Evolutionary conservation across 2,113 vertebrate species (phyloP), one percentile per base, ranked within the genome.

Genomic region (Osmerus eperlanus): DNA sequence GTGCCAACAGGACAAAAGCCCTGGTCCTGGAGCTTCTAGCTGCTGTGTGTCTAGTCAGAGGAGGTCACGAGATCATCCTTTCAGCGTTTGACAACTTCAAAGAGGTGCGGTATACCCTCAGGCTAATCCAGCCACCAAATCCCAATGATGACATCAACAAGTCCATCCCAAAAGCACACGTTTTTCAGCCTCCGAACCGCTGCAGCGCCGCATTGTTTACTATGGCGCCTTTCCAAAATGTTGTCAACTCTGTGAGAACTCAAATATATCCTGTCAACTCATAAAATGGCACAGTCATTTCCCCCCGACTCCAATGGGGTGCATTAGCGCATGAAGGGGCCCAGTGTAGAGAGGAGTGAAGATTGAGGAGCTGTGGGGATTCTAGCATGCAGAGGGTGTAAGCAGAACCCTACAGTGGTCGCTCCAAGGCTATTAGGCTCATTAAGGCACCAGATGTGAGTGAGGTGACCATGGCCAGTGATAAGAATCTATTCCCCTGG

Each of bases 61-160:
- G 97, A 1, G 97, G 97, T 62, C 97, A 99, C 0, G 97, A 99
- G 90, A 99, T 99, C 87, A 99, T 98, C 88, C 95, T 99, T 0
- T 95, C 97, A 0, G 97, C 97, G 15, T 99, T 99, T 56, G 97
- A 99, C 91, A 96, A 98, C 92, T 99, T 98, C 91, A 99, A 99
- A 93, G 96, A 98, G 97, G 96, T 99, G 80, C 72, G 51, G 63
- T 67, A 15, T 60, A 25, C 13, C 55, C 67, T 36, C 11, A 36
- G 76, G 66, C 60, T 15, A 68, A 2, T 5, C 65, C 63, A 63
- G 25, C n/a, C 25, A 53, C 52, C 41, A 25, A 67, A 11, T 74
- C 21, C 19, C 18, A 25, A 60, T 11, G 9, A 23, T 60, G 18
- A 21, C 55, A 56, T 18, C n/a, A 18, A 56, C 18, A 21, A 25